Percentiles rank a stretch among this genome's conserved stretches.
Conservation (phyloP, 1,140 invertebrate species). For the Trichoplusia ni region DNA sequence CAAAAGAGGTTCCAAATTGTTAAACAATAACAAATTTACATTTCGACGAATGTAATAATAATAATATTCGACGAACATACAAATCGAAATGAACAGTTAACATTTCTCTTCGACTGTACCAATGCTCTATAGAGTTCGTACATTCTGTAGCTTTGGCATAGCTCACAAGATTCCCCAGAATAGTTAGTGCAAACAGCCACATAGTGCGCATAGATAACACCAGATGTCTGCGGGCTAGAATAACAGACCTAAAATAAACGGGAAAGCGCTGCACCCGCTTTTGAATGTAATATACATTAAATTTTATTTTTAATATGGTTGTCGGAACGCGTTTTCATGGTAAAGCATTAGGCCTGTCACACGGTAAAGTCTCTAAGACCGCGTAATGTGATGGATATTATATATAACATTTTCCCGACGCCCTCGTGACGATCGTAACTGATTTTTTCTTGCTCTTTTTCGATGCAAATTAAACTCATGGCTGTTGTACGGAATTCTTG, state of each 20-base stretch:
- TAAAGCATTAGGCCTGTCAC: neutral
- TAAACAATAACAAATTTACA: no score
- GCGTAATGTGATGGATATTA: neutral
- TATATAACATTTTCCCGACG: neutral
- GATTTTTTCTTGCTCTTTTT: no score
- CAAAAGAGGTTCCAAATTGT: no score
- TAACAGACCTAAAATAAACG: constrained; percentile 8
- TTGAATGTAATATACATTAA: neutral
- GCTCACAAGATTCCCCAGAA: constrained; percentile 7
- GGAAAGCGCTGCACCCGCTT: neutral
- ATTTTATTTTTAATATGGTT: no score
- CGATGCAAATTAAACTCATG: no score
- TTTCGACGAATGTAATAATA: no score
- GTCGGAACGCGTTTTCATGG: no score
- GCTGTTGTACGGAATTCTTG: no score
- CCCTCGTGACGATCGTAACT: no score
- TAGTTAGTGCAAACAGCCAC: neutral
- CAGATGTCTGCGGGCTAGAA: neutral
- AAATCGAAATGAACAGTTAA: no score
- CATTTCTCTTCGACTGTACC: no score
- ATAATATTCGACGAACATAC: no score
- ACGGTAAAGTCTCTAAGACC: neutral
- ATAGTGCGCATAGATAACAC: constrained; percentile 7
- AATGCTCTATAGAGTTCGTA: neutral
- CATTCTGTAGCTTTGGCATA: neutral